Base-by-base conservation (phyloP, 1,140 invertebrate genomes). In the Metaphire vulgaris region DNA sequence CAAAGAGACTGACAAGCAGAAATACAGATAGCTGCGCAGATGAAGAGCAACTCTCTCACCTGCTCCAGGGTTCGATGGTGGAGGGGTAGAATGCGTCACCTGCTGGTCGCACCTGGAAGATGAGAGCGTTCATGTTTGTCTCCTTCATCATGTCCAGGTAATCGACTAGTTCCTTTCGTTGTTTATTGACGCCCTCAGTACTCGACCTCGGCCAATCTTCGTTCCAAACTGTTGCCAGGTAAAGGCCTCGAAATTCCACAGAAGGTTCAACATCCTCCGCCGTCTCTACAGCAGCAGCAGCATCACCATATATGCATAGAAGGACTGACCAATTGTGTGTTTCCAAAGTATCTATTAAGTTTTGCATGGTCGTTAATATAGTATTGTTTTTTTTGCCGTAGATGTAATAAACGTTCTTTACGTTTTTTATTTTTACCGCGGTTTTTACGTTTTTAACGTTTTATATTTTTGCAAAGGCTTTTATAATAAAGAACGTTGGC, bases 211-310 rank as follows among this genome's bases (percentile, higher is more conserved):
- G 84, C 84, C 84, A 85, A 76, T 85, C 84, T 29, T 84, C 83
- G 75, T 85, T 84, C 21, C 79, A 76, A 2, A 84, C 84, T n/a
- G 84, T 85, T 1, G 83, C 82, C 1, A 85, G 74, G 82, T 81
- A 85, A 1, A 79, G 81, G 72, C 79, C 84, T 30, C 83, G 78
- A 68, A 84, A 82, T 67, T 85, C 83, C 6, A 56, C 6, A 56
- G 41, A 6, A 6, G 41, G 41, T 21, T 56, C 41, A 6, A 12
- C 21, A 56, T 56, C 41, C 41, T n/a, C n/a, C n/a, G n/a, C n/a
- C n/a, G n/a, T n/a, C n/a, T n/a, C n/a, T n/a, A n/a, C n/a, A n/a
- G n/a, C n/a, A n/a, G n/a, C n/a, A n/a, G n/a, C n/a, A n/a, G n/a
- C n/a, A n/a, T n/a, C n/a, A n/a, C n/a, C n/a, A n/a, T n/a, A n/a